These are phyloP conservation scores for Eilema caniola DNA, from an alignment of 2,888 invertebrate species.

Conservation along the genomic window DNA sequence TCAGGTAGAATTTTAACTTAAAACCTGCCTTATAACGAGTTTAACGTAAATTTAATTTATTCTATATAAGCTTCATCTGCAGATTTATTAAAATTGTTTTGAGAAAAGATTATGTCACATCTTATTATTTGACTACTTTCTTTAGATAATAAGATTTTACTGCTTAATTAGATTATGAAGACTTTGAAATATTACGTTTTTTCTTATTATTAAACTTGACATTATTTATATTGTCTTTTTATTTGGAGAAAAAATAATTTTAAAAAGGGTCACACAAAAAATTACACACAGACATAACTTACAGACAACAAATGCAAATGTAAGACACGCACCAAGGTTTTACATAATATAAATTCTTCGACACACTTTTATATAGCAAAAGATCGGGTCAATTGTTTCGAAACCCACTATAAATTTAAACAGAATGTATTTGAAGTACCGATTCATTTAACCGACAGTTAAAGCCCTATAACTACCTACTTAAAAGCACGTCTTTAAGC, in stretches of 20 bases:
- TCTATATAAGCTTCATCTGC: neutral
- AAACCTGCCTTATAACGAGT: neutral
- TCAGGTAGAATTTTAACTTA: neutral
- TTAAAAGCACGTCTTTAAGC: neutral
- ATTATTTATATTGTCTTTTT: neutral
- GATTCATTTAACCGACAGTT: neutral
- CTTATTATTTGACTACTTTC: neutral
- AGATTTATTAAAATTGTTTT: neutral
- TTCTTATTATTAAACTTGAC: neutral
- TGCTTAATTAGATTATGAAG: neutral
- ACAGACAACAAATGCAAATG: too few relatives aligned
- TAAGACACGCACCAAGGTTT: too few relatives aligned
- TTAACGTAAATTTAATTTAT: neutral
- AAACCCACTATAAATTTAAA: neutral
- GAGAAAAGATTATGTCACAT: neutral
- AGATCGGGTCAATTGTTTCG: neutral
- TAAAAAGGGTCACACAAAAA: too few relatives aligned
- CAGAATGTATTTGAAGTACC: neutral
- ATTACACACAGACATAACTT: too few relatives aligned
- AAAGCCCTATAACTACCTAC: neutral
- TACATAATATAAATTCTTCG: too few relatives aligned
- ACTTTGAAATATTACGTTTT: neutral
- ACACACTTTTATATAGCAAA: neutral
- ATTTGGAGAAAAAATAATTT: neutral
- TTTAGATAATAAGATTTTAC: neutral